phyloP scores from a whole-genome alignment of 2,797 vertebrate genomes.

The Dermochelys coriacea region DNA sequence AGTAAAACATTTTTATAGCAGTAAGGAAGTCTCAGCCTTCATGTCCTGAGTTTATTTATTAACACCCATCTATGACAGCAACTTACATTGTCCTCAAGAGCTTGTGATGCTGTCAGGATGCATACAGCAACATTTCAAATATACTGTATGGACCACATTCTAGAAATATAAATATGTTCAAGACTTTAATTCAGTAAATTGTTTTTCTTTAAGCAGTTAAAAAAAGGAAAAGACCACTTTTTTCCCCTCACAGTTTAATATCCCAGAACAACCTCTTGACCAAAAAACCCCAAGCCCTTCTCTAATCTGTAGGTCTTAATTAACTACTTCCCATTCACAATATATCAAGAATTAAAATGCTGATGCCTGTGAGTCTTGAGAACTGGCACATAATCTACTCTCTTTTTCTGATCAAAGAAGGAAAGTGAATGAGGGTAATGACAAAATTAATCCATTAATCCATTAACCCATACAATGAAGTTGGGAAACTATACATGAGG shows the following conservation, averaged over 20 bases:
- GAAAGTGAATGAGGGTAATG: conserved; percentile 72
- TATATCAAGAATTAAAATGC: conserved; percentile 72
- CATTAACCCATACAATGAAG: conserved; percentile 54
- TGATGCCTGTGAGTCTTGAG: conserved; percentile 72
- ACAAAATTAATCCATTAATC: conserved; percentile 74
- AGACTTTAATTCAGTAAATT: conserved; percentile 31
- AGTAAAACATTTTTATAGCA: no score
- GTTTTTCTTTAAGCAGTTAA: conserved; percentile 47
- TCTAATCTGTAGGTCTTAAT: conserved; percentile 78
- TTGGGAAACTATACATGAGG: not conserved
- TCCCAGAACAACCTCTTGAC: conserved; percentile 50
- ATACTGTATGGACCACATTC: conserved; percentile 49
- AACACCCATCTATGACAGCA: no score
- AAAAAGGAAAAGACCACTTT: conserved; percentile 60
- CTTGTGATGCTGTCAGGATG: conserved; percentile 8
- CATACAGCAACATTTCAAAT: conserved; percentile 60
- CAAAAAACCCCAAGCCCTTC: conserved; percentile 43
- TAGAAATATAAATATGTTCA: conserved; percentile 48
- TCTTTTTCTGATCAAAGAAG: conserved; percentile 69
- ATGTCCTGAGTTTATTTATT: no score
- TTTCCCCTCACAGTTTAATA: conserved; percentile 47
- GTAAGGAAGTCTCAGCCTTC: no score
- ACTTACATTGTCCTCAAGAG: not conserved
- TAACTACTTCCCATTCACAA: conserved; percentile 70
- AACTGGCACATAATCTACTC: conserved; percentile 75